Evolutionary conservation across 2,888 invertebrate genomes (phyloP).

Genomic region (Sclerodermus sp.): DNA sequence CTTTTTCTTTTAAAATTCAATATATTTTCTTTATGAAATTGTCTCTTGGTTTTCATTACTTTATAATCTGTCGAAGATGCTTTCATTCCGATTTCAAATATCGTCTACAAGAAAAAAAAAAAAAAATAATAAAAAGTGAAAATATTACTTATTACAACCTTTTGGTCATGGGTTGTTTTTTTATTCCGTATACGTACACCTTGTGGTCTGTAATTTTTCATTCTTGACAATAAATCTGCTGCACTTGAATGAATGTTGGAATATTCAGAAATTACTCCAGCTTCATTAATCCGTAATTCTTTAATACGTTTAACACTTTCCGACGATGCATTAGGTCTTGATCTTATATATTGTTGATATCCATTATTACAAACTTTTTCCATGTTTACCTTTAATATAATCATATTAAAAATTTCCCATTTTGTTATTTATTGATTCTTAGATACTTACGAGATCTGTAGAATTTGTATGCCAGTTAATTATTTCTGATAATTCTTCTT

Average conservation of each 20-base stretch:
- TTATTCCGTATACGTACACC: conserved; percentile 61
- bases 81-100: conserved; percentile 88
- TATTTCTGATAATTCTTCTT: conserved; percentile 80
- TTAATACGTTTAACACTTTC: conserved; percentile 90
- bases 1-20: conserved; percentile 55
- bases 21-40: conserved; percentile 68
- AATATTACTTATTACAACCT: conserved; percentile 2
- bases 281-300: conserved; percentile 62
- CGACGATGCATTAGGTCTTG: conserved; percentile 84
- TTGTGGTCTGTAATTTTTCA: conserved; percentile 76
- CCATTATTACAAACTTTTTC: conserved; percentile 82
- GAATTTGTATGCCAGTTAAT: conserved; percentile 72
- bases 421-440: too few species aligned
- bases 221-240: conserved; percentile 62
- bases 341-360: conserved; percentile 85
- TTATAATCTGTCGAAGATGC: conserved; percentile 75
- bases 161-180: not conserved
- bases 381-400: conserved; percentile 62
- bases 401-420: conserved; percentile 8
- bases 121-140: conserved; percentile 4
- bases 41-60: conserved; percentile 87
- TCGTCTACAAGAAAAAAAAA: conserved; percentile 68
- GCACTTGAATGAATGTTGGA: conserved; percentile 33
- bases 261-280: conserved; percentile 67
- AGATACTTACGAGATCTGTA: conserved; percentile 71